These are phyloP conservation scores for Rhyacophila brunnea DNA, from an alignment of 1,140 invertebrate genomes.

Conservation along the genomic window DNA sequence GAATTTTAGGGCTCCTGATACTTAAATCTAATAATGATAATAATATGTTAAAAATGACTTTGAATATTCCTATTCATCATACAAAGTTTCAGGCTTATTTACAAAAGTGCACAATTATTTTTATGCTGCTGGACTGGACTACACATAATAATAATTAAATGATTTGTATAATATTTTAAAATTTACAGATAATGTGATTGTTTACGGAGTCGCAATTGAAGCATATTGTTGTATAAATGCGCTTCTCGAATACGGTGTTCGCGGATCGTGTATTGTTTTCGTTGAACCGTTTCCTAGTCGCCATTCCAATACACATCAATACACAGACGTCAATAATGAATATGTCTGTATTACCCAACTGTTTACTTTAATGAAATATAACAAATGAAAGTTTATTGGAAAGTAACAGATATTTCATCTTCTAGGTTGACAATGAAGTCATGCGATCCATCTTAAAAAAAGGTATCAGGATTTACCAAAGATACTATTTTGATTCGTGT, in stretches of 20 bases:
- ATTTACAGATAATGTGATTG: slow-evolving; percentile 49
- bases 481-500: slow-evolving; percentile 13
- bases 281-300: slow-evolving; percentile 53
- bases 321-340: slow-evolving; percentile 50
- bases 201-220: slow-evolving; percentile 63
- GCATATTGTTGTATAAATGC: slow-evolving; percentile 59
- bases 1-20: too few species aligned
- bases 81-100: too few species aligned
- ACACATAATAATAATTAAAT: too few species aligned
- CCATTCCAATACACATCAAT: slow-evolving; percentile 33
- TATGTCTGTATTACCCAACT: slow-evolving; percentile 41
- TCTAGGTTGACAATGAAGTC: slow-evolving; percentile 12
- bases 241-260: slow-evolving; percentile 56
- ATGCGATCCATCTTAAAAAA: background rate
- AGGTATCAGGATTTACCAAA: background rate
- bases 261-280: slow-evolving; percentile 51
- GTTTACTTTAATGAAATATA: too few species aligned
- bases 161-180: background rate
- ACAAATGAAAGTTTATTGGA: too few species aligned
- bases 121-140: too few species aligned
- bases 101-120: too few species aligned
- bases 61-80: too few species aligned
- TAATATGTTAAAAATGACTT: too few species aligned
- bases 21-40: too few species aligned
- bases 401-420: too few species aligned